A percentile compares a stretch with the other conserved stretches of the same genome.
phyloP scores from a whole-genome alignment of 2,888 invertebrate species.

The Galerucella calmariensis region DNA sequence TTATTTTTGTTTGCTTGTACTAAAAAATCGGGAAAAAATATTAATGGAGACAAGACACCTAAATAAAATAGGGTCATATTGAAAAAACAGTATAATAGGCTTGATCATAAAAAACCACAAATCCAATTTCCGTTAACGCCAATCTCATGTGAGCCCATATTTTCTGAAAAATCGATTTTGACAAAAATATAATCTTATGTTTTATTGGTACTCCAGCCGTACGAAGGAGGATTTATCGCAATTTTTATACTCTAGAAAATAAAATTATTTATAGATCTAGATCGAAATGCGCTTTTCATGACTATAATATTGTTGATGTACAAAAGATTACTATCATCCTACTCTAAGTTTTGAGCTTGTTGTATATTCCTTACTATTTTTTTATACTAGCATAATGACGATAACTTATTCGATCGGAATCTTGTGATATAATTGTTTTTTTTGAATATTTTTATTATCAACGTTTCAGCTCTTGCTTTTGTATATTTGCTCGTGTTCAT shows the following conservation, averaged over 20 bases:
- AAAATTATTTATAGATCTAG: conserved; percentile 59
- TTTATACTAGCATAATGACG: too few relatives aligned
- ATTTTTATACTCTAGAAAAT: conserved; percentile 53
- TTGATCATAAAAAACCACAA: conserved; percentile 5
- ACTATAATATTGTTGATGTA: conserved; percentile 44
- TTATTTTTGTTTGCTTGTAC: not conserved
- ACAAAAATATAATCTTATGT: conserved; percentile 53
- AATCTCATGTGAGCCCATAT: conserved; percentile 23
- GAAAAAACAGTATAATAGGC: not conserved
- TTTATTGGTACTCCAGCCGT: conserved; percentile 46
- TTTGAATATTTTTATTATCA: too few relatives aligned
- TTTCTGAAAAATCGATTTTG: conserved; percentile 39
- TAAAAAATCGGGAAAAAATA: not conserved
- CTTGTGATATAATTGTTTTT: too few relatives aligned
- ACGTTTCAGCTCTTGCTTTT: too few relatives aligned
- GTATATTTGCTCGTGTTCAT: too few relatives aligned
- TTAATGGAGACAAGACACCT: not conserved
- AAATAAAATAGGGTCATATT: not conserved
- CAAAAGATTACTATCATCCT: too few relatives aligned
- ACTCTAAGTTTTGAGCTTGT: too few relatives aligned
- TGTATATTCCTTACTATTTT: too few relatives aligned
- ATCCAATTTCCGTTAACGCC: conserved; percentile 15
- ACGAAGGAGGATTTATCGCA: conserved; percentile 43
- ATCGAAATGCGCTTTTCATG: conserved; percentile 44
- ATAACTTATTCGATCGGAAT: too few relatives aligned